Base-by-base conservation (phyloP, 2,113 vertebrate species). In the Bagarius yarrelli region DNA sequence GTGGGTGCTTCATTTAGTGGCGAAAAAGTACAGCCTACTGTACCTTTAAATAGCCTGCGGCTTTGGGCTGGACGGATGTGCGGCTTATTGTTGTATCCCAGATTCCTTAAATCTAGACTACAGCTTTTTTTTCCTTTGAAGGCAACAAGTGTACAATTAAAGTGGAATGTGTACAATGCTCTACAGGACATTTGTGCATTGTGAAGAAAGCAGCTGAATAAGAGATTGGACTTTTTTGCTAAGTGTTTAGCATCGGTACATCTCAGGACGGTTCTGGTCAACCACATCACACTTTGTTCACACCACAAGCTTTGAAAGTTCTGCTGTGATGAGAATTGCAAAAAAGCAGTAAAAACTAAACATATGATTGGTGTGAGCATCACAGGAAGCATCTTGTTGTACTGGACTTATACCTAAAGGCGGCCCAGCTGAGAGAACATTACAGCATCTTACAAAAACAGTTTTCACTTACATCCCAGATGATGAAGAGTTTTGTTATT, bases 71-170 rank as follows among this genome's bases (percentile, higher is more conserved):
- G 85, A 86, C 85, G 85, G 85, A 86, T 86, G 82, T 86, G 85
- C 67, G 85, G 85, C 82, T 86, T 86, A 86, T 86, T 86, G 85
- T 86, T 86, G 85, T 84, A 84, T 86, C 76, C 85, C 85, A 86
- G 85, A 86, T 84, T 86, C 85, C 85, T 79, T 82, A 71, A 86
- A 86, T 84, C 85, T 84, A 86, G 80, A 80, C 85, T 86, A 82
- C 85, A 82, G 83, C 82, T 82, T 79, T n/a, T 82, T n/a, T 82
- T 74, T 70, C 76, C 85, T 84, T 86, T 86, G 82, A 86, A 84
- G 80, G 73, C 85, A 82, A 86, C 85, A 82, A 86, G 85, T 80
- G 85, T 86, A 84, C 82, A 86, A 86, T 86, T 86, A 86, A 73
- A 80, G 73, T 36, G 85, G 85, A 86, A 86, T 86, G 85, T 82